Percentiles rank a stretch among this genome's conserved stretches.
These are phyloP conservation scores for Corythoichthys haematopterus DNA, from an alignment of 2,113 vertebrate species.

Conservation along the genomic window DNA sequence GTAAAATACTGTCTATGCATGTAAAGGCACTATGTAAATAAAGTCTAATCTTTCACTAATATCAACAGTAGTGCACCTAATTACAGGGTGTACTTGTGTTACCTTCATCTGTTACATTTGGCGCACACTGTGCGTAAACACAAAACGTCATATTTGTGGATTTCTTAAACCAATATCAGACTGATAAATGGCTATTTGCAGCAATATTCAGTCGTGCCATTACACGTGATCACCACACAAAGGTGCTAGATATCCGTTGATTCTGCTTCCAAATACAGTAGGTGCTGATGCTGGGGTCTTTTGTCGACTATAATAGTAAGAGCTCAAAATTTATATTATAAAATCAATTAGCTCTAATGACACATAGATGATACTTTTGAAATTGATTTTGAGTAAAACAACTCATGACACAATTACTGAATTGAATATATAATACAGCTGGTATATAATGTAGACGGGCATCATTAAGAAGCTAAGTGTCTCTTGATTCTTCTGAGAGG, in stretches of 20 bases:
- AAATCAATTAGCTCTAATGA: not conserved
- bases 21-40: too few relatives aligned
- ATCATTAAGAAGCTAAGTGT: slow-evolving; percentile 41
- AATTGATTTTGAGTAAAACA: not conserved
- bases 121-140: too few relatives aligned
- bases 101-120: too few relatives aligned
- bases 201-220: slow-evolving; percentile 14
- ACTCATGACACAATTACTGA: not conserved
- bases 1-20: too few relatives aligned
- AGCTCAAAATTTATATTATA: too few relatives aligned
- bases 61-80: too few relatives aligned
- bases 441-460: not conserved
- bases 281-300: not conserved
- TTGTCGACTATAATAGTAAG: not conserved
- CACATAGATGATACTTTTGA: slow-evolving; percentile 9
- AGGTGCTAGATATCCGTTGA: slow-evolving; percentile 31
- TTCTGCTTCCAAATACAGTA: not conserved
- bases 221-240: slow-evolving; percentile 34
- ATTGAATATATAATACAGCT: not conserved
- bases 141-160: too few relatives aligned
- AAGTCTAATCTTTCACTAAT: too few relatives aligned
- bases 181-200: not conserved
- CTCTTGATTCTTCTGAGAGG: slow-evolving; percentile 28
- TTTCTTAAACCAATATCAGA: too few relatives aligned
- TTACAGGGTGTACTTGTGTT: too few relatives aligned